Base-by-base conservation (phyloP, 2,888 invertebrate species). In the Pyrocoelia pectoralis region DNA sequence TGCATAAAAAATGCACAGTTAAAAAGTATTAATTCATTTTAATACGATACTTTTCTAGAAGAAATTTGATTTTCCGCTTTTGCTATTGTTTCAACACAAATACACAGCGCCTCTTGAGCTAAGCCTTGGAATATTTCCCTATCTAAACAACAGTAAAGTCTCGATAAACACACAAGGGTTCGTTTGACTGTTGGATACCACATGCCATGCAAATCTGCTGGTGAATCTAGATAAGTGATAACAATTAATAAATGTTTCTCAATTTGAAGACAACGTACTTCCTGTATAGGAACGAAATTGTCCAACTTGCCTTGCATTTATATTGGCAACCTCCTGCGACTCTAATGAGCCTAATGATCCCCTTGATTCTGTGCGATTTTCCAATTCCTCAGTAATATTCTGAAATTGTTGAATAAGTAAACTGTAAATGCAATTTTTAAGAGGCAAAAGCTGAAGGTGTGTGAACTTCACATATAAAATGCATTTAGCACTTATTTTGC, bases 141-240 rank as follows among this genome's bases (percentile, higher is more conserved):
- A 82, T 98, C 98, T 8, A 99, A 87, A 77, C 98, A 98, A 53
- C 97, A 87, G 79, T 92, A 93, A 0, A 97, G 85, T 65, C 98
- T 90, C 0, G 98, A 98, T 2, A 99, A 84, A 67, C 97, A 98
- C 14, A 98, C 95, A 13, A 99, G 82, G 0, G 98, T 97, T 46
- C 99, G 85, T 13, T 98, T 86, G 0, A 99, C 97, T 0, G 96
- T 97, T 0, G 99, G 99, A 82, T 98, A 99, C 99, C 99, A 99
- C 97, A 99, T 97, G 18, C 98, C 99, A 82, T 98, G 98, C 28
- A 98, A 84, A 84, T 99, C 98, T 0, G 98, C 81, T 29, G 81
- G 80, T 10, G 80, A 81, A 76, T 80, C 74, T 74, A 41, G 17
- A 5, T 24, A 24, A 24, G 3, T 24, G 3, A 24, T 5, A 3